phyloP scores from a whole-genome alignment of 2,888 invertebrate genomes.

The Anticlea derivata region DNA sequence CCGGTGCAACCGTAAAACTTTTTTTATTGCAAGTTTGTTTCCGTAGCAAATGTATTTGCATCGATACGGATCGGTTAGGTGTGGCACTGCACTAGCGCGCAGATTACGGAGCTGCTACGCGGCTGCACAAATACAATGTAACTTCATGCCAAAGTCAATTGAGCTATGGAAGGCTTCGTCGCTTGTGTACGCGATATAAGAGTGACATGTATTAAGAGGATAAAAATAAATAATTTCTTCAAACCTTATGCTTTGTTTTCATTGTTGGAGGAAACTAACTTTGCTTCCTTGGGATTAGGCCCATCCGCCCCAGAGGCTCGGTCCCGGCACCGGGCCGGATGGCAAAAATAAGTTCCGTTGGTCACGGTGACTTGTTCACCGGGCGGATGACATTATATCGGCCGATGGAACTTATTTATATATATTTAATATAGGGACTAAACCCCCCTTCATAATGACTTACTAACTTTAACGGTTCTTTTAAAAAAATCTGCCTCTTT shows the following conservation, averaged over 20 bases:
- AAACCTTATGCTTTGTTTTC: slow-evolving; percentile 53
- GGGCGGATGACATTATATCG: too few relatives aligned
- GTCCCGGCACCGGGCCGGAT: too few relatives aligned
- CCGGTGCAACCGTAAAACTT: background rate
- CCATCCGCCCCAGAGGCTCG: too few relatives aligned
- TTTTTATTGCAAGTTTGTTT: background rate
- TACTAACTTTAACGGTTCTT: too few relatives aligned
- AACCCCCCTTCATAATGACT: too few relatives aligned
- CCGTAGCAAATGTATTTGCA: background rate
- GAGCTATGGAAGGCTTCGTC: slow-evolving; percentile 78
- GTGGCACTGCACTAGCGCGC: slow-evolving; percentile 20
- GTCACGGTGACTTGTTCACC: too few relatives aligned
- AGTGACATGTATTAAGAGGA: slow-evolving; percentile 79
- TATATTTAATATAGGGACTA: too few relatives aligned
- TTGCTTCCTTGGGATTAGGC: too few relatives aligned
- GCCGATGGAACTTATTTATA: too few relatives aligned
- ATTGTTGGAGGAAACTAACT: slow-evolving; percentile 13
- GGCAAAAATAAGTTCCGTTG: too few relatives aligned
- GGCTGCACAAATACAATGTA: slow-evolving; percentile 74
- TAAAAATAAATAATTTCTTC: slow-evolving; percentile 79
- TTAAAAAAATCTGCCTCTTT: too few relatives aligned
- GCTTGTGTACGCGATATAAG: slow-evolving; percentile 80
- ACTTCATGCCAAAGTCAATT: slow-evolving; percentile 84
- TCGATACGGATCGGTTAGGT: slow-evolving; percentile 1
- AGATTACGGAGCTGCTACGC: slow-evolving; percentile 39